These are phyloP conservation scores for Vanessa atalanta DNA, from an alignment of 1,140 invertebrate species.

Conservation along the genomic window DNA sequence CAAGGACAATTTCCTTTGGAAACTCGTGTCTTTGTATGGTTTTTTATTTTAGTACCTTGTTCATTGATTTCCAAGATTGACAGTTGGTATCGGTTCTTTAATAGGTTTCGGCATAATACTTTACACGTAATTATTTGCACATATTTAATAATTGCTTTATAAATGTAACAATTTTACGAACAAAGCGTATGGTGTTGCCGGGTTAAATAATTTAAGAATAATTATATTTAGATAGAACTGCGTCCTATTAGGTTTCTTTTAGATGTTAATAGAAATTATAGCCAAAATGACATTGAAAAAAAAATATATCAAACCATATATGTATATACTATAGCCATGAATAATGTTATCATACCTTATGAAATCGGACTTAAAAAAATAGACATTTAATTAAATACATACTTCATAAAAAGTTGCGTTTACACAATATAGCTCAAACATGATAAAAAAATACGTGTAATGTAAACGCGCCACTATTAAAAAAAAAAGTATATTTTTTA, in stretches of 20 bases:
- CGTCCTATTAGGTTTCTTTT: conserved; percentile 4
- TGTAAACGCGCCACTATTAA: background rate
- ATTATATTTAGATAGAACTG: conserved; percentile 3
- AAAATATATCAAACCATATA: background rate
- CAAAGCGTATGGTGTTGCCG: background rate
- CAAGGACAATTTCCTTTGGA: too few species aligned
- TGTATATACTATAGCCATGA: background rate
- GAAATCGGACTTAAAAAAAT: background rate
- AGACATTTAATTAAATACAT: background rate
- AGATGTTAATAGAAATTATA: conserved; percentile 1
- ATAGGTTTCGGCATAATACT: conserved; percentile 8
- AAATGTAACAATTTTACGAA: background rate
- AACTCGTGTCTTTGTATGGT: too few species aligned
- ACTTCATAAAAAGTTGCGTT: conserved; percentile 2
- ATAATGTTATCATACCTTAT: background rate
- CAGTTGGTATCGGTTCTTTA: background rate
- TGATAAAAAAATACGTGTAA: background rate
- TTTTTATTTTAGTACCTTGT: background rate
- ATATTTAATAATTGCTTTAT: background rate
- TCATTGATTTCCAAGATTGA: background rate
- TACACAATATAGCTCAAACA: conserved; percentile 1
- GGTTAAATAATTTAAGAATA: background rate
- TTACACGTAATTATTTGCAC: conserved; percentile 19
- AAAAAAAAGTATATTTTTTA: conserved; percentile 12
- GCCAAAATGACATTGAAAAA: conserved; percentile 8